Conservation (phyloP, 2,113 vertebrate species). For the Cephalopterus ornatus region DNA sequence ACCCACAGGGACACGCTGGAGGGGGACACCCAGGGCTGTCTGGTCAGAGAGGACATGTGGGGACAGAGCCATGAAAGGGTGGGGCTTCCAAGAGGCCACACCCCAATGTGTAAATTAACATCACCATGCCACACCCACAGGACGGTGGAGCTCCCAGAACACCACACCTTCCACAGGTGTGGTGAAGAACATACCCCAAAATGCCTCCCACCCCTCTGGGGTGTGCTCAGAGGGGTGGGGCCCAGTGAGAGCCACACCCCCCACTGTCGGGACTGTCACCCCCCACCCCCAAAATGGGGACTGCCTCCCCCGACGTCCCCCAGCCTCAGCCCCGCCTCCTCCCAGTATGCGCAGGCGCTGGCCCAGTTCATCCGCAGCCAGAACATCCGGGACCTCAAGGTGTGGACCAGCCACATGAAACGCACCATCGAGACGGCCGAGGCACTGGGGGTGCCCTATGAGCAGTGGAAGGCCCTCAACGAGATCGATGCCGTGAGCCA, state of each 20-base stretch:
- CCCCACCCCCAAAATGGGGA: no score
- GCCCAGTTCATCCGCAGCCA: conserved; percentile 82
- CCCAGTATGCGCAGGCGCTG: conserved; percentile 82
- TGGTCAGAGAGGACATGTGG: no score
- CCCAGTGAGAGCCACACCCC: background rate
- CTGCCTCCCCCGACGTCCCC: no score
- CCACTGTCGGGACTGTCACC: no score
- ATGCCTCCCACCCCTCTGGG: background rate
- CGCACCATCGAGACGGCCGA: conserved; percentile 92
- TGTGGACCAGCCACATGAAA: conserved; percentile 94
- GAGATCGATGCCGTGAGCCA: conserved; percentile 87
- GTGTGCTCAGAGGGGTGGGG: background rate
- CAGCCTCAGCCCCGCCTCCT: background rate
- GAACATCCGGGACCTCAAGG: conserved; percentile 83
- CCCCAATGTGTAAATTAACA: no score
- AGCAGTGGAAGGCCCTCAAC: conserved; percentile 95
- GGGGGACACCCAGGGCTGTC: no score
- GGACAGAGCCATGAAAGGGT: background rate
- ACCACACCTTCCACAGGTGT: background rate
- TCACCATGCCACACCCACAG: background rate
- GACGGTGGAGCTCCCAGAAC: background rate
- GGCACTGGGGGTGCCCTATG: conserved; percentile 82
- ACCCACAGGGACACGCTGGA: no score
- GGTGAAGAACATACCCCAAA: background rate
- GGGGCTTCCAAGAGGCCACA: background rate